Evolutionary conservation across 2,888 invertebrate genomes (phyloP), one percentile per base, ranked within the genome.

Genomic region (Augochlorella aurata): DNA sequence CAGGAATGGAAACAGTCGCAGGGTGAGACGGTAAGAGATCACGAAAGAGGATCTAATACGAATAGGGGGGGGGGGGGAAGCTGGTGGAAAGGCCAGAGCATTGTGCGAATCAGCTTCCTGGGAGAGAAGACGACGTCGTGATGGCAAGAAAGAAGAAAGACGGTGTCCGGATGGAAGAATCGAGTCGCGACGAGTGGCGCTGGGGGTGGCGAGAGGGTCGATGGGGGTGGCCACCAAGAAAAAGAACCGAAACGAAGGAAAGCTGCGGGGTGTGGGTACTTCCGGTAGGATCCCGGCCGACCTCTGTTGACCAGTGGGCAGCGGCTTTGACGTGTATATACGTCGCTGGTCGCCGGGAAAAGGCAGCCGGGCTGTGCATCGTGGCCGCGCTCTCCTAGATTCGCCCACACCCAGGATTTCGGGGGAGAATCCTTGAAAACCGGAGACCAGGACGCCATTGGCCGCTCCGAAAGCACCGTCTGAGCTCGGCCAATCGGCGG

Each of bases 361-460:
- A 63, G 63, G 63, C 63, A 38, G 63, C 29, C 18, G n/a, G 50
- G n/a, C 16, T 18, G 50, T 18, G 50, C 63, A 73, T 54, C 72
- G 79, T 74, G 63, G 74, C 50, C 72, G 24, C 61, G 61, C 38
- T 38, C 38, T 38, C 44, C 77, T 71, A 81, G 84, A 49, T 78
- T 85, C 83, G 82, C 84, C 81, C 79, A 80, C 77, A 83, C 74
- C 83, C 79, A 81, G 84, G 88, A 85, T 87, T 88, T 88, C 83
- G 85, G 87, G 83, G 83, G 87, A 84, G 90, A 91, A 92, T 92
- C 90, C 90, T 87, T 90, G 93, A 92, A 93, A 91, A 92, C 83
- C 88, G 89, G 92, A 92, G 91, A 93, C 93, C 93, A 93, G 90
- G 83, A 83, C 88, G 88, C 90, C 85, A 93, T 93, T 93, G 93